A percentile compares a stretch with the other conserved stretches of the same genome.
phyloP scores from a whole-genome alignment of 2,888 invertebrate genomes.

The Acanthosepion lycidas region DNA sequence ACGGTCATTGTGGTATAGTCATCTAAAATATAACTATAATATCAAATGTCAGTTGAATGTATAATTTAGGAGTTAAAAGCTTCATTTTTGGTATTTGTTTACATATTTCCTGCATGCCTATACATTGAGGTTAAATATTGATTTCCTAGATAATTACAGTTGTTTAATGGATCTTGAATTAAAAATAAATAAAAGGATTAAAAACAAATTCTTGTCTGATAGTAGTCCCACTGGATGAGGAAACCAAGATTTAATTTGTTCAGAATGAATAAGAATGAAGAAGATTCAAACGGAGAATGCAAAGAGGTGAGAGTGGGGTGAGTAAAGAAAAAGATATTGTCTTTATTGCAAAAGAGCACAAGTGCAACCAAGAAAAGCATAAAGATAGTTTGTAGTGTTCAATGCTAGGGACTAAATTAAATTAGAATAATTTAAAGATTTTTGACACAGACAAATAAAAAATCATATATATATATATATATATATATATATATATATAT shows the following conservation, averaged over 20 bases:
- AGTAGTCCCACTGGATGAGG: neutral
- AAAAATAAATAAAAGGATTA: neutral
- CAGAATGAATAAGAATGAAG: neutral
- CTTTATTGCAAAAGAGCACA: too few species aligned
- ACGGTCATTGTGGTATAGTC: neutral
- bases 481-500: neutral
- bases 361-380: neutral
- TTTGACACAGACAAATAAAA: neutral
- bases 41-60: neutral
- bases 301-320: neutral
- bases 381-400: neutral
- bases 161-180: neutral
- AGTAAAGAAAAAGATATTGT: neutral
- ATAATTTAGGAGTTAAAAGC: neutral
- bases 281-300: neutral
- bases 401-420: neutral
- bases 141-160: neutral
- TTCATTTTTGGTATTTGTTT: neutral
- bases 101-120: slow-evolving; percentile 16
- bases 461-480: neutral
- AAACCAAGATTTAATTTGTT: neutral
- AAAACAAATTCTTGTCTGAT: neutral
- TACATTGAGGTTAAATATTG: neutral
- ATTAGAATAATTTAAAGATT: neutral
- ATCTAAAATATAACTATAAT: neutral